These are phyloP conservation scores for Megathymus violae DNA, from an alignment of 1,140 invertebrate genomes.

Conservation along the genomic window DNA sequence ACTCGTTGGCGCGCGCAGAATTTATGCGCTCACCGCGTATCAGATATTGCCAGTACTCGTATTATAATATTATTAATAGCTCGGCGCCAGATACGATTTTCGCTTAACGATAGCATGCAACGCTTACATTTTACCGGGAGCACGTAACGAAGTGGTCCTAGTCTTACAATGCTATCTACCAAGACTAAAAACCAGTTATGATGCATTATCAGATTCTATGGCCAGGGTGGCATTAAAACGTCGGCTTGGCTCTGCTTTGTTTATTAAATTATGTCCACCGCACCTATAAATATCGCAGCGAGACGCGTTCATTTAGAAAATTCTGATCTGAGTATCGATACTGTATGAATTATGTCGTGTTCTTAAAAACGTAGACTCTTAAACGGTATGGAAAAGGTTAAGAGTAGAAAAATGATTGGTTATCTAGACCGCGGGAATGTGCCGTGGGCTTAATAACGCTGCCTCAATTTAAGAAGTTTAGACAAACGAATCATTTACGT, in stretches of 20 bases:
- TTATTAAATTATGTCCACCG: conserved; percentile 83
- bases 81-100: conserved; percentile 63
- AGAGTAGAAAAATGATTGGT: conserved; percentile 52
- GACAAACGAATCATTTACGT: conserved; percentile 18
- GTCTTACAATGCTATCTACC: conserved; percentile 78
- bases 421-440: conserved; percentile 52
- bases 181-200: conserved; percentile 75
- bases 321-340: conserved; percentile 75
- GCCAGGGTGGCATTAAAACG: conserved; percentile 80
- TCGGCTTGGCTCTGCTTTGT: conserved; percentile 76
- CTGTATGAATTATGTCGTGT: conserved; percentile 71
- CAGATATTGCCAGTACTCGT: conserved; percentile 63
- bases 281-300: conserved; percentile 67
- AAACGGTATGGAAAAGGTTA: conserved; percentile 54
- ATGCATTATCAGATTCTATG: conserved; percentile 78
- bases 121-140: conserved; percentile 62
- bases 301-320: conserved; percentile 80
- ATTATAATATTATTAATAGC: conserved; percentile 73
- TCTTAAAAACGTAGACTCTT: conserved; percentile 66
- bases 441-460: conserved; percentile 25
- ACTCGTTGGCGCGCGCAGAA: conserved; percentile 36
- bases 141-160: conserved; percentile 73
- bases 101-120: conserved; percentile 64
- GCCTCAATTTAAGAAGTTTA: conserved; percentile 22
- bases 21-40: conserved; percentile 57